phyloP scores from a whole-genome alignment of 2,797 vertebrate species.

The Pteronotus mesoamericanus region DNA sequence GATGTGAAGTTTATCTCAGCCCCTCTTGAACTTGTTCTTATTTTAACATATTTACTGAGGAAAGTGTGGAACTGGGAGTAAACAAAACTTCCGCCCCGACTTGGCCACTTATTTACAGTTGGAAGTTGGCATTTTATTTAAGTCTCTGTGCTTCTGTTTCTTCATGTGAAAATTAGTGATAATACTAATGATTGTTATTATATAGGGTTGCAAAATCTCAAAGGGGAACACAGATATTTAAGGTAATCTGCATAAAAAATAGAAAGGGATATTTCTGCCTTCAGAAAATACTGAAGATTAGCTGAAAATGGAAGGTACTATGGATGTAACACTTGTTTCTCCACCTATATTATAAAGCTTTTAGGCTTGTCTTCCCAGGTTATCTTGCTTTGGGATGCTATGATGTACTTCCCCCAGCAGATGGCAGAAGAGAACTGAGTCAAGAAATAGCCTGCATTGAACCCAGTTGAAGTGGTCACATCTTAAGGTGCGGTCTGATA shows the following conservation, averaged over 20 bases:
- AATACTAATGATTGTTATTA: neutral
- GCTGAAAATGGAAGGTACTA: neutral
- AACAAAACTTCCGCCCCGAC: neutral
- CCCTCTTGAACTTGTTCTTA: neutral
- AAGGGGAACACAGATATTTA: neutral
- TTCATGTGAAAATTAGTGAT: neutral
- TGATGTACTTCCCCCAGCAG: constrained; percentile 51
- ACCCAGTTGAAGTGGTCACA: neutral
- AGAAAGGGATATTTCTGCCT: neutral
- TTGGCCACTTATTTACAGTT: neutral
- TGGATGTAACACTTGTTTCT: neutral
- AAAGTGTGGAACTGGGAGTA: neutral
- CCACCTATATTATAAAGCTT: neutral
- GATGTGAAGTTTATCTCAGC: neutral
- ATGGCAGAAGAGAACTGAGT: constrained; percentile 64
- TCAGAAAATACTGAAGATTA: neutral
- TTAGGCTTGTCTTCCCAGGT: neutral
- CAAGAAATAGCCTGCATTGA: neutral
- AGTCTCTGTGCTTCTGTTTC: neutral
- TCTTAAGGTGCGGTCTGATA: accelerated
- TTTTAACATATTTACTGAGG: neutral
- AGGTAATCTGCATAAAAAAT: neutral
- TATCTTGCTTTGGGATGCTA: neutral
- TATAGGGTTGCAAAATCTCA: neutral
- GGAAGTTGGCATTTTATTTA: neutral